Percentiles rank a stretch among this genome's conserved stretches.
These are phyloP conservation scores for Dinocampus coccinellae DNA, from an alignment of 2,888 invertebrate genomes.

Conservation along the genomic window DNA sequence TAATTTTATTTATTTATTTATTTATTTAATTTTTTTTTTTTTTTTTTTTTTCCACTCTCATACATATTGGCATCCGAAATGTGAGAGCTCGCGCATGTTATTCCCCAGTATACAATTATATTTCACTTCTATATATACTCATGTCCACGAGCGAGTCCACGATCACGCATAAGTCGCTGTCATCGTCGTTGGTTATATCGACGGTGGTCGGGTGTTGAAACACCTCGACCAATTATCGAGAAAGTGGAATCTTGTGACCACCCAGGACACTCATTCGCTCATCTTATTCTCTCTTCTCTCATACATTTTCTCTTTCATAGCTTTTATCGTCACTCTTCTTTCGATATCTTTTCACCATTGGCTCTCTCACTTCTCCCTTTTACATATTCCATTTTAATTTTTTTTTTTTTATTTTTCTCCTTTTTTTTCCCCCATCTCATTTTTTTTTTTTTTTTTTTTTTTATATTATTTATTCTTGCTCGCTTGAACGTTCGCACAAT, in stretches of 20 bases:
- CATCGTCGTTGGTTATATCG: slow-evolving; percentile 36
- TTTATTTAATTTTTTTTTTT: too few relatives aligned
- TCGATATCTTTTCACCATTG: slow-evolving; percentile 21
- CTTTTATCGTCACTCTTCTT: slow-evolving; percentile 22
- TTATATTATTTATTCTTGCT: slow-evolving; percentile 4
- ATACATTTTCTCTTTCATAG: not conserved
- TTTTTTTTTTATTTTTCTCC: too few relatives aligned
- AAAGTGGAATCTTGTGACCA: slow-evolving; percentile 66
- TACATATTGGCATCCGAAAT: not conserved
- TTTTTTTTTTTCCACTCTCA: too few relatives aligned
- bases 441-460: slow-evolving; percentile 28
- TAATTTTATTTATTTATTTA: not conserved
- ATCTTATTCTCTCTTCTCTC: slow-evolving; percentile 13
- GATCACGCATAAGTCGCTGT: not conserved
- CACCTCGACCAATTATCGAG: slow-evolving; percentile 70
- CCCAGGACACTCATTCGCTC: slow-evolving; percentile 44
- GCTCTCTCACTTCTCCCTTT: too few relatives aligned
- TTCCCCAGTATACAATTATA: not conserved
- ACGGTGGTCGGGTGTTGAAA: slow-evolving; percentile 68
- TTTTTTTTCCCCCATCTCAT: slow-evolving; percentile 33
- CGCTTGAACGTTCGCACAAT: slow-evolving; percentile 39
- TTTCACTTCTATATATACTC: not conserved
- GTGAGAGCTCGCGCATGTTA: not conserved
- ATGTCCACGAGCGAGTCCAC: not conserved
- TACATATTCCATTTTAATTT: too few relatives aligned